Base-by-base conservation (phyloP, 2,113 vertebrate genomes). In the Seriola dumerili region DNA sequence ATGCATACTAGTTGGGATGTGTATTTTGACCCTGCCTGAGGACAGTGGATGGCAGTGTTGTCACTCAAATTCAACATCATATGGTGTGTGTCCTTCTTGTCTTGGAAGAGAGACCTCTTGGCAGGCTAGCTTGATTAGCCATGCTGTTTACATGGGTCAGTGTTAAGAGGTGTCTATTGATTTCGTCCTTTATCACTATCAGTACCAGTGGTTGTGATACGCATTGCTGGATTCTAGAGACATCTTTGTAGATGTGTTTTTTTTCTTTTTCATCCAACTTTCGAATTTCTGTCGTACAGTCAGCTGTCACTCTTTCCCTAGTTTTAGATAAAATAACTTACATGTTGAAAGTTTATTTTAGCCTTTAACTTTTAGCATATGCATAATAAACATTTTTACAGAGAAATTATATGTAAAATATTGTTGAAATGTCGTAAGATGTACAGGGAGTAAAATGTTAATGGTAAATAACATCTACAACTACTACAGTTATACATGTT, bases 11-110 rank as follows among this genome's bases (percentile, higher is more conserved):
- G 23, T 19, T 5, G 2, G 8, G 1, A 4, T 66, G 34, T 72
- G n/a, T 69, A n/a, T 70, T 78, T 70, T 66, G 54, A 81, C 63
- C 25, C 55, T 10, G 23, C 3, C n/a, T 1, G 1, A 34, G 40
- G 29, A 77, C 72, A 21, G 66, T 29, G 57, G 40, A 77, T 12
- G 40, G 40, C 69, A 52, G 62, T 64, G 87, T 80, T 84, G 72
- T 83, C 66, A 34, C 40, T 77, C 50, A 38, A 6, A 55, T 42
- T 46, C 32, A 75, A 8, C 61, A 48, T 80, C 54, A 13, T 68
- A 40, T 38, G 57, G 29, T 23, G 23, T 23, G 12, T 13, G 59
- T 8, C 38, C n/a, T 40, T 55, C 25, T 36, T 32, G 48, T 40
- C 32, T 55, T 40, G 50, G 50, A 25, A 2, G 40, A 25, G 8